Evolutionary conservation across 2,113 vertebrate genomes (phyloP).

Genomic region (Rattus rattus): DNA sequence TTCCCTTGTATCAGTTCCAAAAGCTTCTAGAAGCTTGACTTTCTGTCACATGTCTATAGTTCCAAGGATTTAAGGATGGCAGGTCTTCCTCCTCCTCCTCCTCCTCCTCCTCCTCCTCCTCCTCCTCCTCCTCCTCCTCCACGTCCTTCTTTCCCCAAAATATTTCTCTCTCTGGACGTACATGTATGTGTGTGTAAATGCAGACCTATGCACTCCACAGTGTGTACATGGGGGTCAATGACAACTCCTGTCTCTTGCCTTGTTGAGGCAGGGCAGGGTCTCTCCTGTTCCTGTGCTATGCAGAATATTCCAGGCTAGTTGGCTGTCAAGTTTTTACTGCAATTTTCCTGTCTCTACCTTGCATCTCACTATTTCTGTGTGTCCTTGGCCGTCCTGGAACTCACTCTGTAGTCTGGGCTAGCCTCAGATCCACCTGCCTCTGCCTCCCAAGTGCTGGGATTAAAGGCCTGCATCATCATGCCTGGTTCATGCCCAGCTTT

Average conservation of each 20-base stretch:
- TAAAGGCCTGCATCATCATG: neutral
- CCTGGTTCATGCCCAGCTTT: neutral
- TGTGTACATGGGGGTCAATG: no score
- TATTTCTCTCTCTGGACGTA: neutral
- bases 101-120: neutral
- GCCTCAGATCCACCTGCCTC: neutral
- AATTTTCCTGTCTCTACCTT: neutral
- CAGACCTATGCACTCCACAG: neutral
- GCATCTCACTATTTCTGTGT: neutral
- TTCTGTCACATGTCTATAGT: neutral
- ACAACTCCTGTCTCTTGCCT: neutral
- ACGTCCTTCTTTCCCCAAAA: neutral
- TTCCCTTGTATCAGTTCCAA: neutral
- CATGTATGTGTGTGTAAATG: neutral
- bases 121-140: fast-evolving
- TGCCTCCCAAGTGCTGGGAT: neutral
- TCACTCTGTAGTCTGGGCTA: no score
- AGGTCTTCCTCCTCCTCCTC: neutral
- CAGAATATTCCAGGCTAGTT: neutral
- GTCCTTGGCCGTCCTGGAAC: no score
- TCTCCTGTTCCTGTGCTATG: neutral
- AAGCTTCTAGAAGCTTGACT: neutral
- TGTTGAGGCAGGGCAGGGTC: neutral
- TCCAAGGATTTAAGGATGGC: neutral
- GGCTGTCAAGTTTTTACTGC: neutral